A percentile compares a stretch with the other conserved stretches of the same genome.
phyloP scores from a whole-genome alignment of 1,140 invertebrate genomes.

The Drosophila kepulauana region DNA sequence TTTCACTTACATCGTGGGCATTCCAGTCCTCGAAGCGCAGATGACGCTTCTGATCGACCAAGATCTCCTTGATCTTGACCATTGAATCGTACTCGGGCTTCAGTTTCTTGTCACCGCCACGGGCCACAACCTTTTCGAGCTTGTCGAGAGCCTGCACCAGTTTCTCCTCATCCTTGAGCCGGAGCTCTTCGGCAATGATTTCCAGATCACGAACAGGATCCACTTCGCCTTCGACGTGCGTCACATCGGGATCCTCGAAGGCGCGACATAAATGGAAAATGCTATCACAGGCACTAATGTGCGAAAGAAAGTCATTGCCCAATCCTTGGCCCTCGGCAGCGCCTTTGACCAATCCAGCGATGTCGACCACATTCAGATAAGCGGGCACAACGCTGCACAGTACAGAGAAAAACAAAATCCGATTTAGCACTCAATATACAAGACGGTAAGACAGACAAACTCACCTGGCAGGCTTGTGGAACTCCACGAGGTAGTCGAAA shows the following conservation, averaged over 20 bases:
- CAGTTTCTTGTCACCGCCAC: slow-evolving; percentile 97
- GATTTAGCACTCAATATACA: too few relatives aligned
- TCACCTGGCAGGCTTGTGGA: slow-evolving; percentile 97
- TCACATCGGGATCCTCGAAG: slow-evolving; percentile 99
- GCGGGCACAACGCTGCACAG: slow-evolving; percentile 97
- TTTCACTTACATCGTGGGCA: slow-evolving; percentile 88
- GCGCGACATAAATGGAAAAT: slow-evolving; percentile 98
- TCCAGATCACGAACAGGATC: slow-evolving; percentile 98
- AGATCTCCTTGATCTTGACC: slow-evolving; percentile 93
- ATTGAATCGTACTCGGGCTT: slow-evolving; percentile 98
- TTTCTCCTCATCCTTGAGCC: slow-evolving; percentile 97
- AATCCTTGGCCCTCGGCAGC: slow-evolving; percentile 99
- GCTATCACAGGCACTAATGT: slow-evolving; percentile 99
- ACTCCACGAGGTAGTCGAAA: slow-evolving; percentile 97
- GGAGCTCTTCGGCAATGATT: slow-evolving; percentile 97
- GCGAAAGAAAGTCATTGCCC: slow-evolving; percentile 99
- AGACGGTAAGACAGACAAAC: slow-evolving; percentile 20
- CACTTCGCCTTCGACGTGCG: slow-evolving; percentile 99
- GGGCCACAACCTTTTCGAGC: slow-evolving; percentile 93
- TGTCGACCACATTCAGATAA: slow-evolving; percentile 98
- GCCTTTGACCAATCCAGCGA: slow-evolving; percentile 99
- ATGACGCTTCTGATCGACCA: slow-evolving; percentile 96
- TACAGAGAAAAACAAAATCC: too few relatives aligned
- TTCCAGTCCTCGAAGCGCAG: slow-evolving; percentile 97
- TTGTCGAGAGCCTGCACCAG: slow-evolving; percentile 93